Evolutionary conservation across 2,797 vertebrate genomes (phyloP).

Genomic region (Cyprinodon diabolis): DNA sequence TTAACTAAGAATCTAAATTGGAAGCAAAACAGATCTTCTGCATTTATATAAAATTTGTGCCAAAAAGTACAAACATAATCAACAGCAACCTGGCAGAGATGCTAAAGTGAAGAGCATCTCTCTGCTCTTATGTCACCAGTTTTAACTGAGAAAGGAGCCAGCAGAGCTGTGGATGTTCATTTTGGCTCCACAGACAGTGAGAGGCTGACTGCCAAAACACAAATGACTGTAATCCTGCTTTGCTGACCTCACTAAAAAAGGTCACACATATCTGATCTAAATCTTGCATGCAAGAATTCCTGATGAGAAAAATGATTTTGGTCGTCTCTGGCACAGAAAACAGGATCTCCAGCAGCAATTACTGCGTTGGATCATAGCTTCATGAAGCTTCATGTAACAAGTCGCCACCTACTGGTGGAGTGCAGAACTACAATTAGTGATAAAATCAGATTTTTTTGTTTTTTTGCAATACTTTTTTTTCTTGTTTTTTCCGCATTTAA

Average conservation of each 20-base stretch:
- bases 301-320: neutral
- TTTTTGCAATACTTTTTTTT: too few species aligned
- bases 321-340: neutral
- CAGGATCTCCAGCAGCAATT: neutral
- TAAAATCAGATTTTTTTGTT: too few species aligned
- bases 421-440: too few species aligned
- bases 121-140: conserved; percentile 40
- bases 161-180: conserved; percentile 54
- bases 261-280: conserved; percentile 18
- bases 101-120: conserved; percentile 18
- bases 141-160: conserved; percentile 60
- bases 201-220: conserved; percentile 39
- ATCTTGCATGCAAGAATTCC: conserved; percentile 2
- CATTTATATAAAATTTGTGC: neutral
- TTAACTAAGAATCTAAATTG: conserved; percentile 14
- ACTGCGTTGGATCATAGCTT: neutral
- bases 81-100: neutral
- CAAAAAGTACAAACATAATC: conserved; percentile 23
- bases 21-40: conserved; percentile 5
- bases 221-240: conserved; percentile 62
- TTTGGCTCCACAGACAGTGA: conserved; percentile 57
- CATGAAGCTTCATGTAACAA: too few species aligned
- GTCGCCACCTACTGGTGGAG: too few species aligned
- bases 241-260: conserved; percentile 8
- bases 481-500: too few species aligned